Base-by-base conservation (phyloP, 1,140 invertebrate species). In the Samia ricini region DNA sequence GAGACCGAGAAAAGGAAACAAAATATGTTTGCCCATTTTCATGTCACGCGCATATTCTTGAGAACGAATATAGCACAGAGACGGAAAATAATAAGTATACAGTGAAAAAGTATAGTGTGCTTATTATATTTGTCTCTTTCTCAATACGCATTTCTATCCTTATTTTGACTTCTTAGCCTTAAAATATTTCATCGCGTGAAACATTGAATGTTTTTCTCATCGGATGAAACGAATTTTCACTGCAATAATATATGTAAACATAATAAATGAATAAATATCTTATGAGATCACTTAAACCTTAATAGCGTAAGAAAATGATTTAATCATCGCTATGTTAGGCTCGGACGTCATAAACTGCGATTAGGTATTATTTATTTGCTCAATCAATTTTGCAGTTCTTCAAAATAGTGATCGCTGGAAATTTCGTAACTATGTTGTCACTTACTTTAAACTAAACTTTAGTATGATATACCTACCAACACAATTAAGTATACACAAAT, bases 191-290 rank as follows among this genome's bases (percentile, higher is more conserved):
- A n/a, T n/a, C n/a, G n/a, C n/a, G n/a, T n/a, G n/a, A n/a, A n/a
- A n/a, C n/a, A n/a, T n/a, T n/a, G n/a, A n/a, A n/a, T n/a, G n/a
- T n/a, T n/a, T n/a, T n/a, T n/a, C n/a, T n/a, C n/a, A n/a, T n/a
- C n/a, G n/a, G n/a, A n/a, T n/a, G n/a, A n/a, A n/a, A n/a, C n/a
- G n/a, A n/a, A n/a, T n/a, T n/a, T n/a, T n/a, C n/a, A n/a, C n/a
- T n/a, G n/a, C n/a, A n/a, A n/a, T n/a, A n/a, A n/a, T n/a, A n/a
- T n/a, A n/a, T n/a, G n/a, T n/a, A 65, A 65, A 51, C 63, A 63
- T 61, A 60, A 52, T 54, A 62, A 58, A 61, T 66, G 50, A 65
- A 60, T 59, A 54, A 63, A 24, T 61, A 52, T 59, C 42, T 15
- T 52, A 26, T 52, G 49, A 42, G 33, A 42, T 42, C 0, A 10